Percentiles rank a stretch among this genome's conserved stretches.
phyloP scores from a whole-genome alignment of 2,888 invertebrate species.

The Oeneis ivallda region DNA sequence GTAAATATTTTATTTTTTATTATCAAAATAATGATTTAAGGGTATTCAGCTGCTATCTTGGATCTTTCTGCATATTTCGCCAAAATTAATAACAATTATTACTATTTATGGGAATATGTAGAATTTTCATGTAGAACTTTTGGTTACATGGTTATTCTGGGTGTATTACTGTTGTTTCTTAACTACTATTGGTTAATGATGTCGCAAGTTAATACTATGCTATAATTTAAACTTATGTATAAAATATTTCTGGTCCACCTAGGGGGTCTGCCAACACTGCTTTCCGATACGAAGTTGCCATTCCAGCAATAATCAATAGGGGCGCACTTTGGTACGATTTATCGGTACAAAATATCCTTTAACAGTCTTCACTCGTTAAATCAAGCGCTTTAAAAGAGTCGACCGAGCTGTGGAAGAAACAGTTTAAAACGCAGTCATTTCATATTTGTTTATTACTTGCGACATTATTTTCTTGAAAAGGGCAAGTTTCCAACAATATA shows the following conservation, averaged over 20 bases:
- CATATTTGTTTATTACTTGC: background rate
- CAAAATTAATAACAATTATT: conserved; percentile 3
- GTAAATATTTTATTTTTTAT: conserved; percentile 10
- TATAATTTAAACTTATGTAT: background rate
- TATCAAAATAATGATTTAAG: background rate
- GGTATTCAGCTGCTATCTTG: conserved; percentile 2
- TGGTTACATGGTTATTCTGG: conserved; percentile 2
- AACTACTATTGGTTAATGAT: background rate
- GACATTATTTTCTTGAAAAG: conserved; percentile 12
- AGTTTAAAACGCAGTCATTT: too few relatives aligned
- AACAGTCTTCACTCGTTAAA: too few relatives aligned
- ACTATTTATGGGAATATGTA: background rate
- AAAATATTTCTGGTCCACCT: background rate
- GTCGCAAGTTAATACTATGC: conserved; percentile 1
- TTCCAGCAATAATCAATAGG: too few relatives aligned
- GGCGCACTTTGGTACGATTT: too few relatives aligned
- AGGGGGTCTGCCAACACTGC: too few relatives aligned
- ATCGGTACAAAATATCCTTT: too few relatives aligned
- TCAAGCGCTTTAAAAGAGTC: too few relatives aligned
- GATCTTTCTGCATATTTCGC: too few relatives aligned
- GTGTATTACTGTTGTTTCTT: background rate
- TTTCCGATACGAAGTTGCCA: too few relatives aligned
- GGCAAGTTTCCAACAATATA: background rate
- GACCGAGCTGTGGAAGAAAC: too few relatives aligned
- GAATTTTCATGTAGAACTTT: conserved; percentile 1